phyloP scores from a whole-genome alignment of 2,797 vertebrate genomes.

The Pempheris klunzingeri region DNA sequence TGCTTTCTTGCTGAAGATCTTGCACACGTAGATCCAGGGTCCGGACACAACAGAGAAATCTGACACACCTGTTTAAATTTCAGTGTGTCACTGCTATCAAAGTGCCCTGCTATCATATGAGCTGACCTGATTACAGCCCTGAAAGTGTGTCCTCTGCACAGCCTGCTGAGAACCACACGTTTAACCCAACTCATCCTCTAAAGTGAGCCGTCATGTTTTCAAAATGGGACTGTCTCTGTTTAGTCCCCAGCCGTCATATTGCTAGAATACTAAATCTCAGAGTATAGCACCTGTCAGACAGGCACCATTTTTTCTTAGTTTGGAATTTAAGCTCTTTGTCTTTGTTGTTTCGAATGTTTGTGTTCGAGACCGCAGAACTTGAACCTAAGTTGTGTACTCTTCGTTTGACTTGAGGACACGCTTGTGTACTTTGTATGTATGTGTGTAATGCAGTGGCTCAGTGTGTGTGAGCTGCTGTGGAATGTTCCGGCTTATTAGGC shows the following conservation, averaged over 20 bases:
- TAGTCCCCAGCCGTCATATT: slow-evolving; percentile 45
- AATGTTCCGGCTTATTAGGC: slow-evolving; percentile 72
- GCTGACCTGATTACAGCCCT: slow-evolving; percentile 51
- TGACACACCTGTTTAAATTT: slow-evolving; percentile 52
- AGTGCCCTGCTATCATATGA: slow-evolving; percentile 57
- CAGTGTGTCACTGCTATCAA: slow-evolving; percentile 54
- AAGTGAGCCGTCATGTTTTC: slow-evolving; percentile 41
- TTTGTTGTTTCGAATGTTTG: slow-evolving; percentile 68
- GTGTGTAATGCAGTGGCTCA: slow-evolving; percentile 68
- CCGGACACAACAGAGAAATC: slow-evolving; percentile 47
- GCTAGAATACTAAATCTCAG: slow-evolving; percentile 51
- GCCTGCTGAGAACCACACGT: slow-evolving; percentile 56
- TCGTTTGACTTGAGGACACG: slow-evolving; percentile 60
- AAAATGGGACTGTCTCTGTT: slow-evolving; percentile 52
- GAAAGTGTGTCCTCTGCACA: slow-evolving; percentile 54
- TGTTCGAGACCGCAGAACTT: slow-evolving; percentile 65
- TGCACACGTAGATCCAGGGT: slow-evolving; percentile 62
- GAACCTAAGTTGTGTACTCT: slow-evolving; percentile 53
- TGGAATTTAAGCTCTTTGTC: slow-evolving; percentile 59
- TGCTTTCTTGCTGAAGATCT: slow-evolving; percentile 72
- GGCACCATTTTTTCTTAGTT: slow-evolving; percentile 55
- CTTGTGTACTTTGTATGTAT: slow-evolving; percentile 61
- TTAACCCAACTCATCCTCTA: slow-evolving; percentile 39
- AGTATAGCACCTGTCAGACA: slow-evolving; percentile 50
- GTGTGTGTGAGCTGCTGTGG: slow-evolving; percentile 66